Evolutionary conservation across 2,888 invertebrate species (phyloP).

Genomic region (Myopa tessellatipennis): DNA sequence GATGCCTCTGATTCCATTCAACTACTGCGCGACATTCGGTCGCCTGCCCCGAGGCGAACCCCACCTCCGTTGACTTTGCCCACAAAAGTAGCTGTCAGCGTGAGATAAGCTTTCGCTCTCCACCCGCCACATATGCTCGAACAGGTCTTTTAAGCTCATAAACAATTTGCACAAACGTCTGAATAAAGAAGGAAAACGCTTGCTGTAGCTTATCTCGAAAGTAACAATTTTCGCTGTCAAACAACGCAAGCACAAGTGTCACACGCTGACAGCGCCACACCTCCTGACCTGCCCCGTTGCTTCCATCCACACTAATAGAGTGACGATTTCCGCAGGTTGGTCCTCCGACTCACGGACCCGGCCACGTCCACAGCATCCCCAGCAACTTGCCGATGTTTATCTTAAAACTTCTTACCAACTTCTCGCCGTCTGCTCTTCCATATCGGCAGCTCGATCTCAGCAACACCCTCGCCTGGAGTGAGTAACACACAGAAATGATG

Average conservation of each 20-base stretch:
- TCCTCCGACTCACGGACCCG: background rate
- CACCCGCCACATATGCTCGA: background rate
- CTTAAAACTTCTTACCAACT: background rate
- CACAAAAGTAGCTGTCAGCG: background rate
- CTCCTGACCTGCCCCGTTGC: background rate
- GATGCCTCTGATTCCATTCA: no score
- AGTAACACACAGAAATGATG: background rate
- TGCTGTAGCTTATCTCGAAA: background rate
- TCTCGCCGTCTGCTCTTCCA: background rate
- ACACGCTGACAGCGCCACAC: background rate
- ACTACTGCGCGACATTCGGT: no score
- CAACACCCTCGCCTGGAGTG: background rate
- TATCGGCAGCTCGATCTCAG: background rate
- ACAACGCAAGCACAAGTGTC: background rate
- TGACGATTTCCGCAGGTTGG: background rate
- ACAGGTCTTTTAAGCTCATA: background rate
- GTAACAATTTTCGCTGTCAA: conserved; percentile 14
- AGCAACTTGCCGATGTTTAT: background rate
- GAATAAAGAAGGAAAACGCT: background rate
- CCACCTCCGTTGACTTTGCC: background rate
- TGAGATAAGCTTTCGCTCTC: background rate
- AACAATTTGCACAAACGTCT: conserved; percentile 15
- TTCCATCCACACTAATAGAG: background rate
- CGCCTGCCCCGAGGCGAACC: no score
- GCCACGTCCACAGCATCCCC: background rate